phyloP scores from a whole-genome alignment of 2,888 invertebrate species.

The Strigamia crassipes region DNA sequence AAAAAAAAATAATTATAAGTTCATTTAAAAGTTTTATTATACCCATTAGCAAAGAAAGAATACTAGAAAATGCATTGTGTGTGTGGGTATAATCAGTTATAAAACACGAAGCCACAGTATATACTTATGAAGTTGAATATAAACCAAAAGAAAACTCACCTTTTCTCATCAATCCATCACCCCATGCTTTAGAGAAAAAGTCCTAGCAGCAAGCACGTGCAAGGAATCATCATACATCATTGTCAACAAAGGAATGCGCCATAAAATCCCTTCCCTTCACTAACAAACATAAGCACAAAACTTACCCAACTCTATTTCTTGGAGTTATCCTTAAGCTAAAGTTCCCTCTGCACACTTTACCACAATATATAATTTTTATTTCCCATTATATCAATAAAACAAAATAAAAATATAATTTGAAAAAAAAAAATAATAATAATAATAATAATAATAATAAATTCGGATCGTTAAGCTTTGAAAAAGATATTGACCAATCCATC shows the following conservation, averaged over 20 bases:
- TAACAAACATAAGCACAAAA: conserved; percentile 39
- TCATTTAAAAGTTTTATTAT: too few relatives aligned
- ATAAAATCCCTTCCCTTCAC: conserved; percentile 19
- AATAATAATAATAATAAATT: too few relatives aligned
- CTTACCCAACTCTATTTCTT: conserved; percentile 14
- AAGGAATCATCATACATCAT: conserved; percentile 42
- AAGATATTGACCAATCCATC: background rate
- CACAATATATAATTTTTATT: background rate
- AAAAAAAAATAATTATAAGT: too few relatives aligned
- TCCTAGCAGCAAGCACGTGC: conserved; percentile 40
- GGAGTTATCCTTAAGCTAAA: conserved; percentile 13
- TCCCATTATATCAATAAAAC: background rate
- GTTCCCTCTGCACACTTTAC: background rate
- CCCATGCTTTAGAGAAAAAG: background rate
- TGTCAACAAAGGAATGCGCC: conserved; percentile 36
- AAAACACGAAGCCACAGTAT: background rate
- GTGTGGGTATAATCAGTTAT: background rate
- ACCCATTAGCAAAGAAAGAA: too few relatives aligned
- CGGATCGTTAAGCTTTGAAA: background rate
- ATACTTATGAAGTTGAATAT: conserved; percentile 28
- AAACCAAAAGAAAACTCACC: conserved; percentile 20
- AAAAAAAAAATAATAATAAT: background rate
- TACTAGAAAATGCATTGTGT: background rate
- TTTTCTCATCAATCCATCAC: conserved; percentile 40
- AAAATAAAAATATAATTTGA: background rate